These are phyloP conservation scores for Amitus sp. DNA, from an alignment of 2,888 invertebrate species.

Conservation along the genomic window DNA sequence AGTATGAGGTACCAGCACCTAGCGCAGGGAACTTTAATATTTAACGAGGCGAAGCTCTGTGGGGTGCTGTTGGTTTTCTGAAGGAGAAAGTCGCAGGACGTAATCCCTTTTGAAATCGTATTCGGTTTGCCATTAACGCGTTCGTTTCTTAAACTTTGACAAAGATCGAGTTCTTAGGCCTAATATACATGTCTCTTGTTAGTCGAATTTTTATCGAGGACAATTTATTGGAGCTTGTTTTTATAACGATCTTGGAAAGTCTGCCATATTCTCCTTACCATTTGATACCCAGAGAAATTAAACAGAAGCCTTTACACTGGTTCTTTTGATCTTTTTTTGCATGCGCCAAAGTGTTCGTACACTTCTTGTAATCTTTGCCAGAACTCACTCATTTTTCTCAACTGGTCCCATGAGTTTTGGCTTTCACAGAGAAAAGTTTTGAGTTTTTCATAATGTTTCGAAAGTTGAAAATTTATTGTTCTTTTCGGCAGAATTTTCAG, in stretches of 20 bases:
- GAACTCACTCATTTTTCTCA: too few species aligned
- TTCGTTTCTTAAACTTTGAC: slow-evolving; percentile 53
- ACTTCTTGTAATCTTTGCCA: too few species aligned
- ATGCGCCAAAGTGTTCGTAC: too few species aligned
- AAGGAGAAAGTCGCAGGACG: slow-evolving; percentile 54
- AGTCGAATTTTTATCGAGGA: slow-evolving; percentile 7
- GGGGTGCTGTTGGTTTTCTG: slow-evolving; percentile 40
- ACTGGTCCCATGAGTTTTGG: too few species aligned
- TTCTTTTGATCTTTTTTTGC: slow-evolving; percentile 46
- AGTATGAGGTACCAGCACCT: slow-evolving; percentile 22
- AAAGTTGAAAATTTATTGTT: too few species aligned
- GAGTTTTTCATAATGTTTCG: too few species aligned
- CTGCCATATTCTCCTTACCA: not conserved
- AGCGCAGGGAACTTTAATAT: slow-evolving; percentile 55
- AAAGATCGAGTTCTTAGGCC: slow-evolving; percentile 48
- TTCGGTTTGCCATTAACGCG: slow-evolving; percentile 59
- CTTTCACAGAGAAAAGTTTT: too few species aligned
- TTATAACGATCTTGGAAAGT: not conserved
- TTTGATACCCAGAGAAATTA: not conserved
- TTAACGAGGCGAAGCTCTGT: slow-evolving; percentile 54
- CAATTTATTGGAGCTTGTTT: not conserved
- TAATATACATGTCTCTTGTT: slow-evolving; percentile 12
- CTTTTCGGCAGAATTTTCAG: too few species aligned
- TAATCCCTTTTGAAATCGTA: slow-evolving; percentile 62
- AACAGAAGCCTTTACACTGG: not conserved